Base-by-base conservation (phyloP, 2,797 vertebrate species). In the Ptychobarbus kaznakovi region DNA sequence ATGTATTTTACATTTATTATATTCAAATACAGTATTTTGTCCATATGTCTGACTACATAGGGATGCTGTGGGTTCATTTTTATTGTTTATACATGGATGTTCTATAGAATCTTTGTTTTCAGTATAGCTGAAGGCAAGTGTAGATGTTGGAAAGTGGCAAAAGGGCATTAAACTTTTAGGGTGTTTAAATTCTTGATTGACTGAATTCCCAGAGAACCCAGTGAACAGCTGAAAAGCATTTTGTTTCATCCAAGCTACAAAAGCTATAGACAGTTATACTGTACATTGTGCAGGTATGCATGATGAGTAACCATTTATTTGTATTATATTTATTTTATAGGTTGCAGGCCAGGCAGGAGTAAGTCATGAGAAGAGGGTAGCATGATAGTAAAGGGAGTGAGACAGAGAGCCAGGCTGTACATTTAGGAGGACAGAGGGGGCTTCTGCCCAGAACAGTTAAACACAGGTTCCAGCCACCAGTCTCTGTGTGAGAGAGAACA, bases 391-490 rank as follows among this genome's bases (percentile, higher is more conserved):
- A 82, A 89, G 81, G 87, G 88, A 89, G 90, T n/a, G 10, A 81
- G 58, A 81, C n/a, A 49, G 35, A 83, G 53, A 70, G 25, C 13
- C 20, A 69, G 61, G 9, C 46, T 61, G 80, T 75, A 69, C 58
- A 70, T 58, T 81, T 70, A 66, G 63, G 18, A 18, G 38, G 61
- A 42, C 20, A 49, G 28, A 56, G 68, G 42, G 89, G 91, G 93
- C 92, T 91, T 90, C 91, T 92, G 93, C 85, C 92, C 86, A 18
- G 89, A 89, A 91, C 90, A 90, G 93, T 94, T 93, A 93, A 93
- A 92, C 93, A 89, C 92, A 92, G 91, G 90, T 92, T 93, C 92
- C 89, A 90, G 84, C 92, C 92, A 91, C 91, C 91, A 92, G 92
- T 93, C 88, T 90, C 87, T 90, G 90, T 92, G 85, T 92, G 93